Evolutionary conservation across 2,888 invertebrate genomes (phyloP).

Genomic region (Orthosia gothica): DNA sequence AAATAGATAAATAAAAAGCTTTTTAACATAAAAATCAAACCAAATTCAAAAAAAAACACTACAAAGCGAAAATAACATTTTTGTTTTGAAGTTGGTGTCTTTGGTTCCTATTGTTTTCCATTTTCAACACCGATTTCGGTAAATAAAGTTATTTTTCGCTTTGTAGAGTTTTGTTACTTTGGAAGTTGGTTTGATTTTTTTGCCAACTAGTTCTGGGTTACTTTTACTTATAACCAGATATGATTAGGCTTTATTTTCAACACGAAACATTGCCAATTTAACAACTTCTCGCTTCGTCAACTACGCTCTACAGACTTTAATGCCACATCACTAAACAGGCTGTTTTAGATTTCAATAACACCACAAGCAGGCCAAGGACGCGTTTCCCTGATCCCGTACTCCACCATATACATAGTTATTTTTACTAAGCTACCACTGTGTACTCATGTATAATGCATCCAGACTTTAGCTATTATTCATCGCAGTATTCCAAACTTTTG

Average conservation of each 20-base stretch:
- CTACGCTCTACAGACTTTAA: constrained; percentile 36
- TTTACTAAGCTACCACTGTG: constrained; percentile 61
- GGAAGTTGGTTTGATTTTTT: too few species aligned
- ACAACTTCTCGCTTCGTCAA: constrained; percentile 30
- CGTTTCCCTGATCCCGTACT: constrained; percentile 54
- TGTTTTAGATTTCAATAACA: constrained; percentile 66
- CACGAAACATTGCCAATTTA: neutral
- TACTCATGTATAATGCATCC: constrained; percentile 70
- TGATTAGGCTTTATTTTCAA: constrained; percentile 26
- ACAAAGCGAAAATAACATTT: too few species aligned
- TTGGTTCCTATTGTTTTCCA: too few species aligned
- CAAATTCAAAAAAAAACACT: too few species aligned
- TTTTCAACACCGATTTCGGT: too few species aligned
- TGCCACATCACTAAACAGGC: constrained; percentile 53
- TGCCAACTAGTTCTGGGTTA: neutral
- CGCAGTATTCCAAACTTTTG: constrained; percentile 51
- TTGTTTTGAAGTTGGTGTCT: too few species aligned
- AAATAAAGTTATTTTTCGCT: too few species aligned
- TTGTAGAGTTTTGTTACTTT: too few species aligned
- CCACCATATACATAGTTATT: constrained; percentile 33
- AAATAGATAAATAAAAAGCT: too few species aligned
- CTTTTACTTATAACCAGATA: neutral
- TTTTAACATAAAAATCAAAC: too few species aligned
- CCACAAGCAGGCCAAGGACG: constrained; percentile 59
- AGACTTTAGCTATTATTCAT: constrained; percentile 68